phyloP scores from a whole-genome alignment of 2,888 invertebrate genomes.

The Tiliacea citrago region DNA sequence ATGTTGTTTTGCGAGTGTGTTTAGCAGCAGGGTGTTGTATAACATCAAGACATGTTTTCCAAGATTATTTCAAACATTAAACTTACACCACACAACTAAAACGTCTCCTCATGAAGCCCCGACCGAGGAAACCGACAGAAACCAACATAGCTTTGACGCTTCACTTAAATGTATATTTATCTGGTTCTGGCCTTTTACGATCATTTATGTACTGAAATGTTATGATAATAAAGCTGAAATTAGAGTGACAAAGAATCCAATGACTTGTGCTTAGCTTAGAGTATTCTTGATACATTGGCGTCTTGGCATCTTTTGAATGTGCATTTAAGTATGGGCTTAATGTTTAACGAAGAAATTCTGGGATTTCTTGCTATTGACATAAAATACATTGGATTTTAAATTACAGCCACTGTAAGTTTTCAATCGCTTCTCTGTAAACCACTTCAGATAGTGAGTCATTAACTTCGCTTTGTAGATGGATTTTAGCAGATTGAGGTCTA shows the following conservation, averaged over 20 bases:
- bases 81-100: conserved; percentile 50
- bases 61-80: conserved; percentile 11
- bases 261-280: background rate
- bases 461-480: no score
- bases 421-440: no score
- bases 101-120: conserved; percentile 22
- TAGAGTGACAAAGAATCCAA: background rate
- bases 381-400: background rate
- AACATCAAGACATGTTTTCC: background rate
- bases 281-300: background rate
- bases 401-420: no score
- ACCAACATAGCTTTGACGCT: conserved; percentile 37
- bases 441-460: no score
- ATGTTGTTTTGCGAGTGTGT: background rate
- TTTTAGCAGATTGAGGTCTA: no score
- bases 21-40: background rate
- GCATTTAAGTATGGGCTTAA: background rate
- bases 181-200: conserved; percentile 34
- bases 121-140: conserved; percentile 38
- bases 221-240: conserved; percentile 24
- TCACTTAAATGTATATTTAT: conserved; percentile 48
- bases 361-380: background rate
- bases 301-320: background rate
- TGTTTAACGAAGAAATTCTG: background rate
- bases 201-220: conserved; percentile 12